These are phyloP conservation scores for Platycercus adscitus DNA, from an alignment of 2,113 vertebrate genomes.

Conservation along the genomic window DNA sequence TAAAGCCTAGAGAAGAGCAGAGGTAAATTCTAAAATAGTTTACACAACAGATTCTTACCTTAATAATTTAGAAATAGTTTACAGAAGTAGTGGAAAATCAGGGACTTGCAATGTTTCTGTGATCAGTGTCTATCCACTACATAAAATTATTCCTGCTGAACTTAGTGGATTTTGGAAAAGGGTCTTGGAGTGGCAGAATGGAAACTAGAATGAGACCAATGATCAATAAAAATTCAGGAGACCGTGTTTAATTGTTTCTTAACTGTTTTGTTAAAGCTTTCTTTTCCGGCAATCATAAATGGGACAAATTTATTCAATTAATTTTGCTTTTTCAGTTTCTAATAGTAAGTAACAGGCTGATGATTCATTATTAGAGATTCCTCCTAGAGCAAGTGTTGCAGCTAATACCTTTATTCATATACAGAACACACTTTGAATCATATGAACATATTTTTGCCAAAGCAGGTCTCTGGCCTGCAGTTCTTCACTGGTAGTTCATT, in stretches of 20 bases:
- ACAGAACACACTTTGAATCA: background rate
- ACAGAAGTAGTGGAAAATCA: background rate
- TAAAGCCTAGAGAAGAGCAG: background rate
- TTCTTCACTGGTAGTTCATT: background rate
- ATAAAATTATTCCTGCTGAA: background rate
- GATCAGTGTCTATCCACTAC: background rate
- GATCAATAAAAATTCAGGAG: background rate
- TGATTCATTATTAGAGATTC: constrained; percentile 3
- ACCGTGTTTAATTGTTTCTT: background rate
- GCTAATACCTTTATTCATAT: background rate
- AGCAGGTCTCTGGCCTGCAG: background rate
- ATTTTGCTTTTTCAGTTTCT: background rate
- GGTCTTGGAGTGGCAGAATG: background rate
- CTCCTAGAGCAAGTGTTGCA: background rate
- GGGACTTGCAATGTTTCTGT: background rate
- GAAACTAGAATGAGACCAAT: background rate
- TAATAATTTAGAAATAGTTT: background rate
- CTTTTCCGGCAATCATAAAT: background rate
- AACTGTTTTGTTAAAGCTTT: background rate
- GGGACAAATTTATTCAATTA: background rate
- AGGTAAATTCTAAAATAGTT: background rate
- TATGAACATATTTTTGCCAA: background rate
- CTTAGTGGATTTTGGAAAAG: background rate
- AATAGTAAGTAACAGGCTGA: background rate
- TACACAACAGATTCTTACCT: background rate